phyloP scores from a whole-genome alignment of 2,888 invertebrate genomes.

The Agonopterix alstromeriana region DNA sequence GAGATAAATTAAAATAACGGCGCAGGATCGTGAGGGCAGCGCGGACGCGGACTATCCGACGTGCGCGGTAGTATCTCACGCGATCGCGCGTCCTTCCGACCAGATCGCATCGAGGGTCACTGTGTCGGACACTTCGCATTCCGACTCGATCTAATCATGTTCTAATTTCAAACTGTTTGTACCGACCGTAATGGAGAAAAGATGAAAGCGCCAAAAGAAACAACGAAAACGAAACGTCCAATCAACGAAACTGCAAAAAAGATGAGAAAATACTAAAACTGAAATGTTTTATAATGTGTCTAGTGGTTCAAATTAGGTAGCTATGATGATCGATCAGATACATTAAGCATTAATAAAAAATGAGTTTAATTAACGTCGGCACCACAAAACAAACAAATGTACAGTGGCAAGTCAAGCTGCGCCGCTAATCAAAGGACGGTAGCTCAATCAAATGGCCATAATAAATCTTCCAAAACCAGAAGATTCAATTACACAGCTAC shows the following conservation, averaged over 20 bases:
- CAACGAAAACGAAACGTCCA: too few relatives aligned
- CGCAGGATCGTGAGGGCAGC: conserved; percentile 21
- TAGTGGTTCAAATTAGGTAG: too few relatives aligned
- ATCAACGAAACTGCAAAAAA: too few relatives aligned
- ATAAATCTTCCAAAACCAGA: conserved; percentile 70
- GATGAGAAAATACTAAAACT: too few relatives aligned
- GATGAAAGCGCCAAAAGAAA: too few relatives aligned
- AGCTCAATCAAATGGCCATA: conserved; percentile 53
- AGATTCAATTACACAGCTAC: conserved; percentile 74
- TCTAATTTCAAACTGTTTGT: conserved; percentile 19
- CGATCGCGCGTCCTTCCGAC: conserved; percentile 40
- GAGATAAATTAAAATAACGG: conserved; percentile 30
- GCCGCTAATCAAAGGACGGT: conserved; percentile 64
- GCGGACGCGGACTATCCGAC: conserved; percentile 23
- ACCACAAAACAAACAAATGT: conserved; percentile 1
- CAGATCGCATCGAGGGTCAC: conserved; percentile 35
- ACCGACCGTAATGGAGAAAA: too few relatives aligned
- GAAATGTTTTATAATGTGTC: too few relatives aligned
- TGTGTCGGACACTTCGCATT: conserved; percentile 52
- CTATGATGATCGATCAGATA: not conserved
- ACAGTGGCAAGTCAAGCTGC: not conserved
- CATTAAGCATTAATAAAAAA: not conserved
- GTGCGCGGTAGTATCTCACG: conserved; percentile 58
- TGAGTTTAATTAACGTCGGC: not conserved
- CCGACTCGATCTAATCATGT: conserved; percentile 33